Conservation (phyloP, 2,113 vertebrate species). For the Cervus canadensis region DNA sequence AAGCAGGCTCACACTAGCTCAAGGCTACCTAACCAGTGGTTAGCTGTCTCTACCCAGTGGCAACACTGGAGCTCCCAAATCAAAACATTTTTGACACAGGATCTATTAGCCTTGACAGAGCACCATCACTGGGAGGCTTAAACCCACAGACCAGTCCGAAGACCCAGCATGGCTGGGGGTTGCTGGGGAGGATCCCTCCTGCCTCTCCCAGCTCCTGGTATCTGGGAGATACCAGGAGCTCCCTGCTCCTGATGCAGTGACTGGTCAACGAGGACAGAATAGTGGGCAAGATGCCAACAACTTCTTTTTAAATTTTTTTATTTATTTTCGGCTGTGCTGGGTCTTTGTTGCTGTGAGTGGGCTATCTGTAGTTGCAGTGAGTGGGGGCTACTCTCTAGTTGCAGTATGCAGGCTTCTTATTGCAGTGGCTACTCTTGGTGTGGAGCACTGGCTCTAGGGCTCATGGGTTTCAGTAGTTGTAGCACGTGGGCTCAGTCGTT, state of each 20-base stretch:
- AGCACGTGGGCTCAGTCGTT: neutral
- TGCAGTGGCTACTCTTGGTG: neutral
- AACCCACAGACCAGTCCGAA: neutral
- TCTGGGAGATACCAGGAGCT: no score
- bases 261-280: neutral
- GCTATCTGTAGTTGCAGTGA: neutral
- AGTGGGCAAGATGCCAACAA: neutral
- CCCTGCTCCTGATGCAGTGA: neutral
- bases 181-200: neutral
- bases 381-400: neutral
- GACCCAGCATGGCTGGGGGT: neutral
- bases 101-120: neutral
- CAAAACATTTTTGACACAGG: neutral
- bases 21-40: neutral
- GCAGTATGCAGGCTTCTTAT: rapidly evolving
- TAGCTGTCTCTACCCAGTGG: neutral
- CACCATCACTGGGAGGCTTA: neutral
- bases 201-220: neutral
- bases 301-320: neutral
- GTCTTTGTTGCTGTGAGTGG: neutral
- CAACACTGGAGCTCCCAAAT: neutral
- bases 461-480: neutral
- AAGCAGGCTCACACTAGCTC: neutral
- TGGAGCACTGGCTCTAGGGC: rapidly evolving
- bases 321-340: neutral